Base-by-base conservation (phyloP, 1,140 invertebrate species). In the Aphis gossypii region DNA sequence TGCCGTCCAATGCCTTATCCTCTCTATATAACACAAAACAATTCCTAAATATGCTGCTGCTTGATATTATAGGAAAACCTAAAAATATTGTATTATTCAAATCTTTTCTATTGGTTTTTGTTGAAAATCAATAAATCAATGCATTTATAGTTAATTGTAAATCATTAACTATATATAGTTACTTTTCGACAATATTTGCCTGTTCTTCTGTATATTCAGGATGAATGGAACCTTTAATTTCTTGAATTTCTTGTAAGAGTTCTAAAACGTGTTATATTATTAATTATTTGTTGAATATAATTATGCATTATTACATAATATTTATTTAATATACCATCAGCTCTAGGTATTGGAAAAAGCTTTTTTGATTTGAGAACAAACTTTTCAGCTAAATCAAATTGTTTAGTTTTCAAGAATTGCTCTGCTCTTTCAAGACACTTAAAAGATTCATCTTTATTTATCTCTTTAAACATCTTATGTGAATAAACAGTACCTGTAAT, bases 391-490 rank as follows among this genome's bases (percentile, higher is more conserved):
- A 98, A 98, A 87, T 98, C 97, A 94, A 96, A 96, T 94, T 98
- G 97, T n/a, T 97, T 98, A 68, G 96, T 96, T 25, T 96, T 95
- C 88, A 99, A 96, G 94, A 96, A 97, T 95, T 96, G 96, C 95
- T 98, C 96, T 9, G 98, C 98, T 54, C 98, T 96, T 94, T 97
- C 97, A 94, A 99, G 97, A 95, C 98, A 99, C 94, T 97, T 96
- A 94, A 98, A 97, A 30, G 98, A 98, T 95, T 99, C 98, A 95
- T 99, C 98, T 95, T 98, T 98, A 95, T 99, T 99, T 46, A 97
- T 97, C 94, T 99, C 98, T 97, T 99, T 98, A 92, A 90, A 92
- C 90, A 83, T 92, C 4, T 92, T n/a, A 51, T n/a, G 11, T 38
- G 90, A 91, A 91, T 76, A 91, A 23, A 38, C 21, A 60, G 54